A percentile compares a stretch with the other conserved stretches of the same genome.
phyloP scores from a whole-genome alignment of 2,113 vertebrate species.

The Reinhardtius hippoglossoides region DNA sequence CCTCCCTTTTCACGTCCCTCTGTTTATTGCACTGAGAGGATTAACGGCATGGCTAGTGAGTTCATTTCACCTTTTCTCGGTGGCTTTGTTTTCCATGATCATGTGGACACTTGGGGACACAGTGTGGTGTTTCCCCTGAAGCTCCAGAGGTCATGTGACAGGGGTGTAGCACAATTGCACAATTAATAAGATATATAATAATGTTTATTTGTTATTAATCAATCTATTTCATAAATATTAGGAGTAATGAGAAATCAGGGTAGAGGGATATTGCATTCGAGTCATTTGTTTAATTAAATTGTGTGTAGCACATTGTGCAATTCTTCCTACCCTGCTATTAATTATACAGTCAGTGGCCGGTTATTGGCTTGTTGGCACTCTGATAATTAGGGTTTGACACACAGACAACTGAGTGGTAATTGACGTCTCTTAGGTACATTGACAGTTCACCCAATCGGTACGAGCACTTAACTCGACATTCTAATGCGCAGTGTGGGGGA shows the following conservation, averaged over 20 bases:
- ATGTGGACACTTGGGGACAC: constrained; percentile 23
- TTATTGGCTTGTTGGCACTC: not conserved
- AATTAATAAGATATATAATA: not conserved
- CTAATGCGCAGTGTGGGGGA: no score
- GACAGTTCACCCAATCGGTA: no score
- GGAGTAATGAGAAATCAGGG: not conserved
- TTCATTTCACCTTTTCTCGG: constrained; percentile 58
- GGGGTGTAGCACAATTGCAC: not conserved
- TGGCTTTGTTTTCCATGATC: constrained; percentile 25
- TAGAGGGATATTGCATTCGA: not conserved
- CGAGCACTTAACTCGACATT: no score
- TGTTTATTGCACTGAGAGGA: constrained; percentile 64
- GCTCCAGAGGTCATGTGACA: not conserved
- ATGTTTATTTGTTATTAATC: not conserved
- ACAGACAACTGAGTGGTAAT: no score
- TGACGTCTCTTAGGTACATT: no score
- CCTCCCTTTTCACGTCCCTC: constrained; percentile 68
- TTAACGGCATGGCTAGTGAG: constrained; percentile 48
- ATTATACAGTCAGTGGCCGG: not conserved
- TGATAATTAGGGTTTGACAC: no score
- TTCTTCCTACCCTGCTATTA: not conserved
- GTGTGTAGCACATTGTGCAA: not conserved
- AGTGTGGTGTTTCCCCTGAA: not conserved
- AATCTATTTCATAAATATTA: not conserved
- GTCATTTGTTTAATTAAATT: not conserved